Evolutionary conservation across 2,797 vertebrate genomes (phyloP), one percentile per base, ranked within the genome.

Genomic region (Helicolenus hilgendorfi): DNA sequence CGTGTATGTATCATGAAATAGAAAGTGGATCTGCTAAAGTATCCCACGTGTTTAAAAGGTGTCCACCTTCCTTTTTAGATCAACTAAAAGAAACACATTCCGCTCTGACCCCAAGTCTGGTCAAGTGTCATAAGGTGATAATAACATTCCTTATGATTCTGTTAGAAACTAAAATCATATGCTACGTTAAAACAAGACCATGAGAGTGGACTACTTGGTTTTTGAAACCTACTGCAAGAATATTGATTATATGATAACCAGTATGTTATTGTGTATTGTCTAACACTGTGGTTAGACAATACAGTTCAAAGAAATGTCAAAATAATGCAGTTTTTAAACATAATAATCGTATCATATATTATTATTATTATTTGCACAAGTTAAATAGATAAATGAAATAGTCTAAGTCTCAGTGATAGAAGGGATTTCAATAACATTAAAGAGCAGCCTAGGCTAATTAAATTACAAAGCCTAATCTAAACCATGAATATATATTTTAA

Each of bases 181-280:
- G 2, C 4, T 58, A 69, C 22, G 63, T 41, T 70, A 72, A 81
- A 56, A 59, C 33, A 72, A 79, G 11, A 15, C 15, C n/a, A 72
- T 26, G 38, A 36, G 2, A 55, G 53, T 27, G 7, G 24, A 29
- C 53, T 10, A 35, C 8, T 22, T 80, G 86, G 69, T 84, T 93
- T 92, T 55, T 92, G 79, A 92, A 89, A 90, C 85, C 85, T 89
- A 88, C 86, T 60, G 59, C 49, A 70, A 77, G 49, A 77, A 60
- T 75, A 58, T 64, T 87, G 81, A 91, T 92, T 91, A 91, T 92
- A 84, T 90, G 83, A 94, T 94, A 94, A 92, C 91, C 91, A 92
- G 63, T 69, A 22, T 82, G 79, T 62, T 65, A 49, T 56, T 72
- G 71, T 67, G 68, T 80, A 26, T 67, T 74, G 53, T 90, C 76